Evolutionary conservation across 2,113 vertebrate species (phyloP).

Genomic region (Elgaria multicarinata): DNA sequence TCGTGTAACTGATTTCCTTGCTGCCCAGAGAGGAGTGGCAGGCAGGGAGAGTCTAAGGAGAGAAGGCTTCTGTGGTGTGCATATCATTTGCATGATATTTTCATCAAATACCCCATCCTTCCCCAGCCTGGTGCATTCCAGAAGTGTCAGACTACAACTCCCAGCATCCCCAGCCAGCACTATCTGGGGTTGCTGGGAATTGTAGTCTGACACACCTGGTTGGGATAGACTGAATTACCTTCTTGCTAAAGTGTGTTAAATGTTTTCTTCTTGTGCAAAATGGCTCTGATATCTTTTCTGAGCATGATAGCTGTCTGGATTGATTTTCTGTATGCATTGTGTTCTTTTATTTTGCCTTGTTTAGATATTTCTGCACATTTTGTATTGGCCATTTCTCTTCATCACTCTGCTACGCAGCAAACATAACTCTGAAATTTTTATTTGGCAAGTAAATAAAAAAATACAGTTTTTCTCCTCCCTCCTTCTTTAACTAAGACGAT

Average conservation of each 20-base stretch:
- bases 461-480: not conserved
- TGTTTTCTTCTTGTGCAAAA: not conserved
- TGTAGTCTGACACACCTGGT: no score
- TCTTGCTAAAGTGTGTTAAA: not conserved
- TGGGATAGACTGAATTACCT: no score
- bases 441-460: constrained; percentile 13
- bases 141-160: no score
- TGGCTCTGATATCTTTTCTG: not conserved
- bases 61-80: not conserved
- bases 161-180: no score
- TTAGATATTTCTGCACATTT: not conserved
- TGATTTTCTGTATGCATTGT: not conserved
- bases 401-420: constrained; percentile 2
- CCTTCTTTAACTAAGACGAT: not conserved
- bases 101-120: not conserved
- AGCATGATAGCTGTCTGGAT: not conserved
- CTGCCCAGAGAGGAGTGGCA: not conserved
- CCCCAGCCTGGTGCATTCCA: no score
- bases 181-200: no score
- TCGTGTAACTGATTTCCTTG: no score
- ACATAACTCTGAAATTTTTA: not conserved
- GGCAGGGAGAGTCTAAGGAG: not conserved
- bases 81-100: not conserved
- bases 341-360: not conserved
- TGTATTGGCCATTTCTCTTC: not conserved